phyloP scores from a whole-genome alignment of 1,140 invertebrate genomes.

The Cotesia chilonis region DNA sequence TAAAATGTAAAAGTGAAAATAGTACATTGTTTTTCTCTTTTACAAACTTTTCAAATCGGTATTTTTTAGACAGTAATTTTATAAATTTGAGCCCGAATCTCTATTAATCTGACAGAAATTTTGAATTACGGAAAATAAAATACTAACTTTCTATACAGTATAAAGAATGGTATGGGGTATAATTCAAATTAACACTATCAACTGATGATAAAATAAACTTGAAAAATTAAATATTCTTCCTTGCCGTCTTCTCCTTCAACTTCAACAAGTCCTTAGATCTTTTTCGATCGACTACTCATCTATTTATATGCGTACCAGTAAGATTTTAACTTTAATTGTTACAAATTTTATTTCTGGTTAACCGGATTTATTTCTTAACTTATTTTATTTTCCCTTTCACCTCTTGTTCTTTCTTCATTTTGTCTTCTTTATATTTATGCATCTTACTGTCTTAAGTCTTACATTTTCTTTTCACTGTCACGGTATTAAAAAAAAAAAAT shows the following conservation, averaged over 20 bases:
- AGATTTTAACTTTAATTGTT: constrained; percentile 59
- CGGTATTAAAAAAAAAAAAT: constrained; percentile 29
- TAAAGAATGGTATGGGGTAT: background rate
- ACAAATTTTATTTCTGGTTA: constrained; percentile 57
- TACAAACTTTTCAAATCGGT: background rate
- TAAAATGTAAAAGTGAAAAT: no score
- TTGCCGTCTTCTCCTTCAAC: constrained; percentile 48
- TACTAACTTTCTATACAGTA: background rate
- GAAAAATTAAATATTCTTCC: constrained; percentile 33
- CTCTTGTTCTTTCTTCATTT: constrained; percentile 5
- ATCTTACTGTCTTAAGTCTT: constrained; percentile 24
- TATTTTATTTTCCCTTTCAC: constrained; percentile 23
- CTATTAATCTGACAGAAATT: background rate
- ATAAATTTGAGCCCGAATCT: constrained; percentile 25
- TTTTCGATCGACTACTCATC: constrained; percentile 58
- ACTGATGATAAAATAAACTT: constrained; percentile 3
- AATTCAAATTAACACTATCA: background rate
- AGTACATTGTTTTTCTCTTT: no score
- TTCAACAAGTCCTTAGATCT: constrained; percentile 48
- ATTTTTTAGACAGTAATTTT: background rate
- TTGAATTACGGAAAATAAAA: constrained; percentile 15
- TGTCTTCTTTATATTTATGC: constrained; percentile 17
- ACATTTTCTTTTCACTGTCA: constrained; percentile 46
- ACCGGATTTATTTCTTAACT: constrained; percentile 33
- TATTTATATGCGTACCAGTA: constrained; percentile 55